A percentile compares a stretch with the other conserved stretches of the same genome.
These are phyloP conservation scores for Orussus abietinus DNA, from an alignment of 1,140 invertebrate genomes.

Conservation along the genomic window DNA sequence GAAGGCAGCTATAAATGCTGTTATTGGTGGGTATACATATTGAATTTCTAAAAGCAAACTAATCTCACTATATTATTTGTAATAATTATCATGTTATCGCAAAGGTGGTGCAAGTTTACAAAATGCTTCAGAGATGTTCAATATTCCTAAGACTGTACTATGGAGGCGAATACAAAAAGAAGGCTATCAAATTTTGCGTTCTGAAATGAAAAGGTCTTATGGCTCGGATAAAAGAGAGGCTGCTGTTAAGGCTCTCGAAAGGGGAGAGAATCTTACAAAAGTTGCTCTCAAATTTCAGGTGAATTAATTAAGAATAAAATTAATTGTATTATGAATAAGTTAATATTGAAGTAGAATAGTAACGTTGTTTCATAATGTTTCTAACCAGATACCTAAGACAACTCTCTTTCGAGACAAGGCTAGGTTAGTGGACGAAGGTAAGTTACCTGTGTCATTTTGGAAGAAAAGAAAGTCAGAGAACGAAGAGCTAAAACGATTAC, in stretches of 20 bases:
- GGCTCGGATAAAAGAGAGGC: conserved; percentile 51
- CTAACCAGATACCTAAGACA: conserved; percentile 57
- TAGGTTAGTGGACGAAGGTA: conserved; percentile 54
- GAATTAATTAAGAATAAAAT: conserved; percentile 13
- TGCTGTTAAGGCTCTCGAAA: conserved; percentile 55
- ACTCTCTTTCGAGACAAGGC: conserved; percentile 59
- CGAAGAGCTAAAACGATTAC: conserved; percentile 51
- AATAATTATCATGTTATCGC: too few relatives aligned
- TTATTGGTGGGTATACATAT: conserved; percentile 36
- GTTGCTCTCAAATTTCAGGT: conserved; percentile 54
- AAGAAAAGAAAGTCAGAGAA: conserved; percentile 52
- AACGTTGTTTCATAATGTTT: conserved; percentile 3
- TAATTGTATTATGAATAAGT: not conserved
- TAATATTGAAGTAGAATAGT: not conserved
- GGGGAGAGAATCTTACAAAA: conserved; percentile 58
- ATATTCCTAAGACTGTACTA: conserved; percentile 61
- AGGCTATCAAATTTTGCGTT: conserved; percentile 40
- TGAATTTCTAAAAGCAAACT: conserved; percentile 2
- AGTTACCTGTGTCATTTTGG: conserved; percentile 52
- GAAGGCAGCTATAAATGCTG: conserved; percentile 48
- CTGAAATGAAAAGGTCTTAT: conserved; percentile 50
- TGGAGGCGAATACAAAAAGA: conserved; percentile 59
- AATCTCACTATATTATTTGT: conserved; percentile 12
- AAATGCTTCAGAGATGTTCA: conserved; percentile 51
- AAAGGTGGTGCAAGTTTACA: conserved; percentile 53